A percentile compares a stretch with the other conserved stretches of the same genome.
Evolutionary conservation across 2,113 vertebrate species (phyloP).

Genomic region (Nesogale talazaci): DNA sequence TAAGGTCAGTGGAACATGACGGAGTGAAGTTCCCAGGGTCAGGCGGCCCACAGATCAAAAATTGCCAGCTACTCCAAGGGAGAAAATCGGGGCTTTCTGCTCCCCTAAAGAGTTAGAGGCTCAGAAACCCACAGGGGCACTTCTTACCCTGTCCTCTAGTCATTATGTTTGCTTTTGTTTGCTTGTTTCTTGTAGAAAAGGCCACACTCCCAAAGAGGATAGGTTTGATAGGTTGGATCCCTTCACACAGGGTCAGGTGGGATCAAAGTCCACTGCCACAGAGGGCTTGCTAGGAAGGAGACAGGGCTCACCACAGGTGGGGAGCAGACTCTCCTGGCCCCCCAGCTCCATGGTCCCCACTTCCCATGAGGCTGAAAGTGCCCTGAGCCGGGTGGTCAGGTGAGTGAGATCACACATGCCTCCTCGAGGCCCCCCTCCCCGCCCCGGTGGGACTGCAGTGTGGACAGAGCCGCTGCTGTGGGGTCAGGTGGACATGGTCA

Average conservation of each 20-base stretch:
- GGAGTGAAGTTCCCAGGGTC: no score
- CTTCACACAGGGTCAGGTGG: neutral
- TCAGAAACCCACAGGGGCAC: no score
- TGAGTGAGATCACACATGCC: neutral
- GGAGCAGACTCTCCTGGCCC: neutral
- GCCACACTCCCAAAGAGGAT: neutral
- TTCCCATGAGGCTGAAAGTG: neutral
- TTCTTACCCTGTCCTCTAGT: no score
- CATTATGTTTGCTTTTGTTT: no score
- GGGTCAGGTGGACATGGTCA: no score
- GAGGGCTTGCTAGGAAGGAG: neutral
- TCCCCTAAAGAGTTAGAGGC: no score
- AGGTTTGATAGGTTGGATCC: neutral
- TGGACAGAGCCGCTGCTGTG: neutral
- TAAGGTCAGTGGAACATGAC: no score
- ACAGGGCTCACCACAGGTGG: neutral
- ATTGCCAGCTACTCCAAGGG: no score
- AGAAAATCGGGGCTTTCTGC: no score
- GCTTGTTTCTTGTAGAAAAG: no score
- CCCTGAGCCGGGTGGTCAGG: neutral
- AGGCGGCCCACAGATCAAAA: no score
- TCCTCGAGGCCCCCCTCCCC: neutral
- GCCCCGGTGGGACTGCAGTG: rapidly evolving
- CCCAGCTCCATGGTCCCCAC: neutral
- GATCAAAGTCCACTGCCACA: neutral